These are phyloP conservation scores for Toxotes lorentzi DNA, from an alignment of 2,797 vertebrate species.

Conservation along the genomic window DNA sequence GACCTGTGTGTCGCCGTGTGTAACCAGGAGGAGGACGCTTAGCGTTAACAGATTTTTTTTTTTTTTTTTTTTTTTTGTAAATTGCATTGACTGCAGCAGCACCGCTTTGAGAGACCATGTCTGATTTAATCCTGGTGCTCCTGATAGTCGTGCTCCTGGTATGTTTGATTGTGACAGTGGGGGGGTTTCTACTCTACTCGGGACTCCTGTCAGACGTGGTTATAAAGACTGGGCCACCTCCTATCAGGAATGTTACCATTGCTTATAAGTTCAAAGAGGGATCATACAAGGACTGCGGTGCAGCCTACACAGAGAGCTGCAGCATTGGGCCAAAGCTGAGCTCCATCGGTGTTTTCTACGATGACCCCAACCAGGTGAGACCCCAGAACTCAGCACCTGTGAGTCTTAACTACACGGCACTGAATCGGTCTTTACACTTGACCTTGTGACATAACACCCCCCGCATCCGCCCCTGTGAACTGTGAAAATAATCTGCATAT, in stretches of 20 bases:
- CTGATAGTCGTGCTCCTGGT: conserved; percentile 83
- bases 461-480: too few species aligned
- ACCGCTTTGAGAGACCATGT: conserved; percentile 78
- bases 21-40: conserved; percentile 45
- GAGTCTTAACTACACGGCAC: neutral
- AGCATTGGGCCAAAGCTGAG: conserved; percentile 91
- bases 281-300: conserved; percentile 88
- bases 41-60: conserved; percentile 23
- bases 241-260: conserved; percentile 88
- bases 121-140: conserved; percentile 88
- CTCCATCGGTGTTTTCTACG: conserved; percentile 92
- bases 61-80: neutral
- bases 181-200: conserved; percentile 89
- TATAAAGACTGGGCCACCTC: conserved; percentile 92
- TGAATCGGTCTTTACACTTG: conserved; percentile 19
- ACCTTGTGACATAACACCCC: conserved; percentile 46
- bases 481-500: neutral
- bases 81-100: conserved; percentile 23
- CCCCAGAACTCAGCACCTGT: neutral
- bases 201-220: conserved; percentile 89
- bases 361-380: conserved; percentile 90
- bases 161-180: conserved; percentile 87
- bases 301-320: conserved; percentile 90
- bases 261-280: conserved; percentile 95
- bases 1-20: conserved; percentile 16